Evolutionary conservation across 2,888 invertebrate species (phyloP).

Genomic region (Lasioglossum figueresi): DNA sequence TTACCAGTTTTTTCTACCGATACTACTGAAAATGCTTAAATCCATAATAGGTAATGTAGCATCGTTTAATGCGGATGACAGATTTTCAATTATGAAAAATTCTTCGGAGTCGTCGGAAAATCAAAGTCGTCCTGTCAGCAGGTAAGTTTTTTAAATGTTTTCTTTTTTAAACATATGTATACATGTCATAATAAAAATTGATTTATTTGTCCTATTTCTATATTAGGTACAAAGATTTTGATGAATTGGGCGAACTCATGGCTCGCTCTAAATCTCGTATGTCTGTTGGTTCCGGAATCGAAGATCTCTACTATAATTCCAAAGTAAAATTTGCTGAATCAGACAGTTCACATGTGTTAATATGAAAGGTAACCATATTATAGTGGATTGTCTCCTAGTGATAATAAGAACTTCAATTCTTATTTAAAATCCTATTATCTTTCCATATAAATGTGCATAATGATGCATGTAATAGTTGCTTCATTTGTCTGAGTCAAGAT

Average conservation of each 20-base stretch:
- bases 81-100: constrained; percentile 77
- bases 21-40: constrained; percentile 26
- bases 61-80: constrained; percentile 78
- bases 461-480: constrained; percentile 22
- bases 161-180: neutral
- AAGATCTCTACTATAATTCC: constrained; percentile 79
- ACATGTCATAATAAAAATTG: constrained; percentile 3
- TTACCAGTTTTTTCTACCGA: constrained; percentile 11
- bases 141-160: constrained; percentile 41
- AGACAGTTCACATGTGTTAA: constrained; percentile 78
- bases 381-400: constrained; percentile 35
- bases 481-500: constrained; percentile 10
- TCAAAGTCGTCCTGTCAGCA: constrained; percentile 85
- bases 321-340: constrained; percentile 80
- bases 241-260: constrained; percentile 84
- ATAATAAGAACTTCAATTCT: constrained; percentile 26
- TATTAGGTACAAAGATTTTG: constrained; percentile 85
- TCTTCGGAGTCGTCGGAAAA: constrained; percentile 80
- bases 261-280: constrained; percentile 81
- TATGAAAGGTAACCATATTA: constrained; percentile 69
- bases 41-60: constrained; percentile 70
- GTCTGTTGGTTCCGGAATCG: constrained; percentile 80
- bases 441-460: constrained; percentile 27
- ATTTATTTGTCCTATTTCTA: neutral
- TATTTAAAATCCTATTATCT: constrained; percentile 19